A percentile compares a stretch with the other conserved stretches of the same genome.
phyloP scores from a whole-genome alignment of 1,140 invertebrate species.

The Heliconius hewitsoni region DNA sequence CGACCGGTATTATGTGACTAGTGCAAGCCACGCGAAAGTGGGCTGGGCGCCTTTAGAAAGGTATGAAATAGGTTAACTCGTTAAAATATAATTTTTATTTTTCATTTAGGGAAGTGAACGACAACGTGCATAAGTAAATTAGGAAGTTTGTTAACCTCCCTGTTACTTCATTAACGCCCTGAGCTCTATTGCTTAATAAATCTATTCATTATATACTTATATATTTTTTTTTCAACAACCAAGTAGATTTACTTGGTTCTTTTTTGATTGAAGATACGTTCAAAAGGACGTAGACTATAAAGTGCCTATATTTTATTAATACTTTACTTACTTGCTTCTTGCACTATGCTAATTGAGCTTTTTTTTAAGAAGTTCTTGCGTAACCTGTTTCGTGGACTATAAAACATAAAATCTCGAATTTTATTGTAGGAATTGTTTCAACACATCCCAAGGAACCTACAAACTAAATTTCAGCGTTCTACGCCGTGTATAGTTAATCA shows the following conservation, averaged over 20 bases:
- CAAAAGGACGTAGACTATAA: background rate
- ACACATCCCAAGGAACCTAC: no score
- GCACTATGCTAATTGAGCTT: no score
- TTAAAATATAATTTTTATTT: slow-evolving; percentile 25
- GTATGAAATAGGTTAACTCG: slow-evolving; percentile 24
- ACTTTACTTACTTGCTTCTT: no score
- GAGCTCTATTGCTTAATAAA: background rate
- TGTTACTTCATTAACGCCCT: slow-evolving; percentile 7
- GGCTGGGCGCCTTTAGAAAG: slow-evolving; percentile 30
- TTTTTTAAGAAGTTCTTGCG: no score
- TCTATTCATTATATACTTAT: background rate
- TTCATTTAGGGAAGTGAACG: slow-evolving; percentile 21
- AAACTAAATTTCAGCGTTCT: no score
- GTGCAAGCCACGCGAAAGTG: slow-evolving; percentile 18
- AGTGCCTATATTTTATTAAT: no score
- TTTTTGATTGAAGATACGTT: background rate
- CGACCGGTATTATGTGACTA: slow-evolving; percentile 11
- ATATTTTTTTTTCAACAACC: background rate
- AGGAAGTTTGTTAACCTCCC: slow-evolving; percentile 14
- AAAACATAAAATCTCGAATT: no score
- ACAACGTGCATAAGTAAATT: slow-evolving; percentile 11
- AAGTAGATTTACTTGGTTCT: background rate
- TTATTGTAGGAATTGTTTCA: no score
- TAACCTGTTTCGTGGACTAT: no score
- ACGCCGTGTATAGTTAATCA: no score